Evolutionary conservation across 2,888 invertebrate genomes (phyloP).

Genomic region (Cylindroiulus punctatus): DNA sequence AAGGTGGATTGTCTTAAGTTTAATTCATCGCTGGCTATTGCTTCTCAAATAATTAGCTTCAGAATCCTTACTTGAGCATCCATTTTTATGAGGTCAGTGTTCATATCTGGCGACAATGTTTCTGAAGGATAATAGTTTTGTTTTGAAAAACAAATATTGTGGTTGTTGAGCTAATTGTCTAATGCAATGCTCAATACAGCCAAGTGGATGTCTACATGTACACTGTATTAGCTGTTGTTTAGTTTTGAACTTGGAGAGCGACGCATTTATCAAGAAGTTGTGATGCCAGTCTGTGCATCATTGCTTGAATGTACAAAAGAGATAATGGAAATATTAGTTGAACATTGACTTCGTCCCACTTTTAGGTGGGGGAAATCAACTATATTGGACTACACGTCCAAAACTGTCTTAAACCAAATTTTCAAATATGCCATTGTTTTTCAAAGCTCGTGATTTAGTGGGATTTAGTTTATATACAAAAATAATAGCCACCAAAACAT

Average conservation of each 20-base stretch:
- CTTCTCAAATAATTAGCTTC: neutral
- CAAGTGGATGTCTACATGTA: no score
- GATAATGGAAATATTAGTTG: neutral
- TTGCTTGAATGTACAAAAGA: neutral
- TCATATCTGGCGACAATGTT: constrained; percentile 15
- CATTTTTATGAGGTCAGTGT: neutral
- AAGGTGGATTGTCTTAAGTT: constrained; percentile 5
- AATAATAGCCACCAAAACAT: no score
- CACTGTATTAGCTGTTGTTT: neutral
- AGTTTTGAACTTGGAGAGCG: neutral
- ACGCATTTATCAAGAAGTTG: neutral
- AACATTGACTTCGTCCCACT: no score
- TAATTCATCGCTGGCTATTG: neutral
- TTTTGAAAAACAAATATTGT: constrained; percentile 4
- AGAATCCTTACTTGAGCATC: neutral
- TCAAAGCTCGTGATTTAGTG: no score
- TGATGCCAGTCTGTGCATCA: neutral
- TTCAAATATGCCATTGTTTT: no score
- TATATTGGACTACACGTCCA: no score
- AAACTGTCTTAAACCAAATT: no score
- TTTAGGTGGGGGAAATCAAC: no score
- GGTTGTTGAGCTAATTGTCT: neutral
- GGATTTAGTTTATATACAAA: no score
- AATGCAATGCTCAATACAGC: neutral
- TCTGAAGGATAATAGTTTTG: neutral